phyloP scores from a whole-genome alignment of 2,888 invertebrate genomes.

The Nowickia ferox region DNA sequence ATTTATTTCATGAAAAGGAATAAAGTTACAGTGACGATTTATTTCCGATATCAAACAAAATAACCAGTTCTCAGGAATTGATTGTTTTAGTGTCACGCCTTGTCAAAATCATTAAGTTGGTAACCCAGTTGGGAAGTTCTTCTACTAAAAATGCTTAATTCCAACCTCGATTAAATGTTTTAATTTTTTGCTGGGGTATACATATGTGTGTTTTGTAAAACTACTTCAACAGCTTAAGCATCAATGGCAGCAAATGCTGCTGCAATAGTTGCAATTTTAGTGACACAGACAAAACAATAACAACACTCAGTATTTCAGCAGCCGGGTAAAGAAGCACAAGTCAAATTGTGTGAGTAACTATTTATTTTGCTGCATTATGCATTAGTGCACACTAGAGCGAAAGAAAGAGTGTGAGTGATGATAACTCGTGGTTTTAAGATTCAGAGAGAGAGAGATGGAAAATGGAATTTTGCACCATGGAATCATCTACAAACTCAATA shows the following conservation, averaged over 20 bases:
- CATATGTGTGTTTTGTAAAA: neutral
- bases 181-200: too few species aligned
- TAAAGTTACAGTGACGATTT: too few species aligned
- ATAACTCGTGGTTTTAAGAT: neutral
- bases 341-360: neutral
- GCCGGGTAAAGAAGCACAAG: slow-evolving; percentile 18
- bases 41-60: too few species aligned
- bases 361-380: neutral
- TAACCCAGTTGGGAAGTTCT: too few species aligned
- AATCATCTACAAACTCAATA: neutral
- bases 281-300: slow-evolving; percentile 3
- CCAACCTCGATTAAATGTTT: too few species aligned
- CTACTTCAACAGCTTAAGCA: slow-evolving; percentile 11
- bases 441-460: neutral
- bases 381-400: neutral
- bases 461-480: neutral
- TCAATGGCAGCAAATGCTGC: slow-evolving; percentile 3
- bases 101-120: too few species aligned
- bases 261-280: slow-evolving; percentile 9
- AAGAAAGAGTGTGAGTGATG: neutral
- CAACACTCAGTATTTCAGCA: slow-evolving; percentile 13
- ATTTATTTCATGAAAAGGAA: too few species aligned
- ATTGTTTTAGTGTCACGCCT: too few species aligned
- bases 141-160: too few species aligned
- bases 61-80: too few species aligned